Evolutionary conservation across 37 sponge, comb jelly and placozoan genomes (phyloP).

Genomic region (Hexactinellida sp.): DNA sequence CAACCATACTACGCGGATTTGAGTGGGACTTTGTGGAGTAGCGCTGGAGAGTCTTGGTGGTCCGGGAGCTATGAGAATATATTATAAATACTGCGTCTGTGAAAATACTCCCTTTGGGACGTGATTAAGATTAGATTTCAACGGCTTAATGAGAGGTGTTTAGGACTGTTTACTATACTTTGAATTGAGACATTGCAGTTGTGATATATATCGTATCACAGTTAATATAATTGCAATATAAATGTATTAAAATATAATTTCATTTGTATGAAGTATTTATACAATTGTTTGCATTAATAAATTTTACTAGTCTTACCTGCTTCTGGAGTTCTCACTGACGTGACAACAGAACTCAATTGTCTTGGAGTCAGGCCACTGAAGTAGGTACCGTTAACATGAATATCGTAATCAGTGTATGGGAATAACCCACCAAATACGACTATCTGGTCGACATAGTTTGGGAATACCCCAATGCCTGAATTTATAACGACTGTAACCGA

Average conservation of each 20-base stretch:
- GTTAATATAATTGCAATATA: too few relatives aligned
- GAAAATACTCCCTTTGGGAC: too few relatives aligned
- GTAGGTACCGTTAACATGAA: background rate
- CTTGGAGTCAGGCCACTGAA: too few relatives aligned
- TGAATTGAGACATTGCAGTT: too few relatives aligned
- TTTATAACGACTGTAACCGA: background rate
- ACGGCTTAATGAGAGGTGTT: too few relatives aligned
- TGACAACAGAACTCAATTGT: background rate
- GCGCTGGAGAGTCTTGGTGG: background rate
- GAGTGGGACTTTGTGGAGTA: background rate
- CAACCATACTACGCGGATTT: background rate
- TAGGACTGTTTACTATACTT: too few relatives aligned
- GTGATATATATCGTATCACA: too few relatives aligned
- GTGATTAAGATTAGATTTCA: too few relatives aligned
- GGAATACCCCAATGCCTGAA: background rate
- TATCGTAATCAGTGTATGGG: background rate
- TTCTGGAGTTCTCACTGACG: background rate
- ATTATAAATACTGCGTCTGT: too few relatives aligned
- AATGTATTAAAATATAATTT: too few relatives aligned
- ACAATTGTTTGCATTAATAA: too few relatives aligned
- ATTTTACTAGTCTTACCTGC: background rate
- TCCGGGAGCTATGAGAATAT: background rate
- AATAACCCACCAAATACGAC: background rate
- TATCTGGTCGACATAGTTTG: background rate
- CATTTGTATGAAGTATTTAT: background rate